Evolutionary conservation across 2,888 invertebrate species (phyloP).

Genomic region (Neoascia interrupta): DNA sequence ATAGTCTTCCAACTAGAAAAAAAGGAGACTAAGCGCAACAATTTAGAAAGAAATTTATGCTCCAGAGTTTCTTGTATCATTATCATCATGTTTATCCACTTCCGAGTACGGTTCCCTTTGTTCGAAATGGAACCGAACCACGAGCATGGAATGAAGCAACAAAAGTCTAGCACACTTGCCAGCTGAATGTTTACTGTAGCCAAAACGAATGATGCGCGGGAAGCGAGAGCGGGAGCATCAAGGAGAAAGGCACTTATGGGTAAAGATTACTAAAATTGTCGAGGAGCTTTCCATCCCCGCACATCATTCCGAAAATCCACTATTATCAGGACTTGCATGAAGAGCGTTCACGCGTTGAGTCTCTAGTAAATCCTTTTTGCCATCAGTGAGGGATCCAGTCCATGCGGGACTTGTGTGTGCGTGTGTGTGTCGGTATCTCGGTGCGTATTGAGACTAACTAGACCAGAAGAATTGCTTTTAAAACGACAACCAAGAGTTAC

Average conservation of each 20-base stretch:
- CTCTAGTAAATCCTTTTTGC: constrained; percentile 3
- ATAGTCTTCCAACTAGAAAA: not conserved
- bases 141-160: constrained; percentile 3
- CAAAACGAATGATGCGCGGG: not conserved
- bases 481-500: constrained; percentile 7
- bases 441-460: constrained; percentile 19
- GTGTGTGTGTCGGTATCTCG: too few relatives aligned
- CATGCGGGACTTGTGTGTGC: not conserved
- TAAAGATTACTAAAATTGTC: not conserved
- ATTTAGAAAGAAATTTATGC: constrained; percentile 54
- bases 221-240: not conserved
- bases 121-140: constrained; percentile 19
- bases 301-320: not conserved
- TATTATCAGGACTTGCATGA: constrained; percentile 25
- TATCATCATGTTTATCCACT: constrained; percentile 48
- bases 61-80: constrained; percentile 31
- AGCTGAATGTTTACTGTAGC: not conserved
- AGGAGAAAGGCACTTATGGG: constrained; percentile 9
- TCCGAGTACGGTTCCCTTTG: constrained; percentile 47
- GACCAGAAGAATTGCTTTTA: constrained; percentile 39
- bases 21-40: constrained; percentile 36
- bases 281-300: not conserved
- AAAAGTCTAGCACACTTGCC: constrained; percentile 6
- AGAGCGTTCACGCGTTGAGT: constrained; percentile 26
- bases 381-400: not conserved